Base-by-base conservation (phyloP, 1,140 invertebrate genomes). In the Nebria ingens region DNA sequence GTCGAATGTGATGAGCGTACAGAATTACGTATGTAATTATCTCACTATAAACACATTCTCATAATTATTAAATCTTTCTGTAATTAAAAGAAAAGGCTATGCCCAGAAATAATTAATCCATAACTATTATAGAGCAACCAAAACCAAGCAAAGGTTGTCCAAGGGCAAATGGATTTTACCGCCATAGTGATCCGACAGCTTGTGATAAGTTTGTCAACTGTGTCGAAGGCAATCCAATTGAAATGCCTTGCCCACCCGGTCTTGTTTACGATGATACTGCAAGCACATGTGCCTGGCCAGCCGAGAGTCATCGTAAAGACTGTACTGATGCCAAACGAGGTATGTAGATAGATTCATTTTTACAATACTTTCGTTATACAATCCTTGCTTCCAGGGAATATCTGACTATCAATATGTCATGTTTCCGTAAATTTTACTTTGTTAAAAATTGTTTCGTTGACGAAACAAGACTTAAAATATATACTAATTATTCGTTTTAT, bases 191-290 rank as follows among this genome's bases (percentile, higher is more conserved):
- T 64, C 80, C 81, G n/a, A 71, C 77, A 58, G 80, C 83, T 0
- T 92, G 89, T 61, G 87, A 88, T 65, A 85, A 87, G 64, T 92
- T 91, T 70, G 82, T 86, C 67, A 88, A 88, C 67, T 91, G 88
- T 68, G 81, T 86, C 0, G 84, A 88, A 56, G 87, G 88, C 11
- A 71, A 79, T 0, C 76, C 82, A n/a, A 81, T 83, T 55, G 76
- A 80, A 55, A 76, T 85, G 59, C 79, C 85, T 0, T 92, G 89
- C 68, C 86, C 89, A 0, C 85, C 86, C 15, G 86, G 88, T 13
- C 74, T 90, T n/a, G 59, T 62, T 50, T 56, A 87, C 69, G 85
- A 90, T 63, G 84, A 88, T 54, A 77, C 80, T 15, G 77, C 75
- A 53, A 83, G 83, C 20, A 84, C 82, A 55, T 91, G 89, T 66